phyloP scores from a whole-genome alignment of 2,113 vertebrate species.

The Ceyx cyanopectus region DNA sequence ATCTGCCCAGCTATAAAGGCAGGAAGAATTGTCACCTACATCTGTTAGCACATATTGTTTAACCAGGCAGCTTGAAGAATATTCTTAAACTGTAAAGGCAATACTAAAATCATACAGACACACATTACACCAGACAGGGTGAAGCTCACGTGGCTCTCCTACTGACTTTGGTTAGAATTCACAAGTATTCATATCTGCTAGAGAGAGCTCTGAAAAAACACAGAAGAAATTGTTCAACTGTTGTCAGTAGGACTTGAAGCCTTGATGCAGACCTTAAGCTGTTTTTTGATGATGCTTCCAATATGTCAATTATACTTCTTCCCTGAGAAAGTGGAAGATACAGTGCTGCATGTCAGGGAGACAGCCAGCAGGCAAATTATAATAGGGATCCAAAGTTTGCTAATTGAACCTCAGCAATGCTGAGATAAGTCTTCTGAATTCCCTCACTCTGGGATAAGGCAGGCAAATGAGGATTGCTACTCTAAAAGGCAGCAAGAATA shows the following conservation, averaged over 20 bases:
- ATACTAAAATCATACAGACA: not conserved
- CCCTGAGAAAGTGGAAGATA: not conserved
- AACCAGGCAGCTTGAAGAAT: not conserved
- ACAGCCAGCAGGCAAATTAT: not conserved
- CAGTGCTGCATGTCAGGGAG: not conserved
- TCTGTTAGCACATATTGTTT: not conserved
- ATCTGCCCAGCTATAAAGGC: not conserved
- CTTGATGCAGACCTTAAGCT: not conserved
- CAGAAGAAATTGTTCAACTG: not conserved
- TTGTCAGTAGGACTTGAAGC: not conserved
- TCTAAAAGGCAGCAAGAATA: not conserved
- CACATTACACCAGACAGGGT: not conserved
- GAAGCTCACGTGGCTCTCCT: not conserved
- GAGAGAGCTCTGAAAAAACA: not conserved
- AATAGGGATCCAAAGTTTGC: not conserved
- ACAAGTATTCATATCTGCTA: not conserved
- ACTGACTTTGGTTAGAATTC: not conserved
- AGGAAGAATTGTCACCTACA: not conserved
- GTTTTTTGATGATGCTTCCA: not conserved
- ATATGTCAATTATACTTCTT: not conserved
- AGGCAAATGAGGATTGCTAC: not conserved
- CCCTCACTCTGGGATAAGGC: not conserved
- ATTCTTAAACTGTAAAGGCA: not conserved
- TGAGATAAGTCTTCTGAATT: not conserved
- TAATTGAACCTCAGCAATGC: not conserved